Conservation (phyloP, 2,113 vertebrate species). For the Stegostoma tigrinum region DNA sequence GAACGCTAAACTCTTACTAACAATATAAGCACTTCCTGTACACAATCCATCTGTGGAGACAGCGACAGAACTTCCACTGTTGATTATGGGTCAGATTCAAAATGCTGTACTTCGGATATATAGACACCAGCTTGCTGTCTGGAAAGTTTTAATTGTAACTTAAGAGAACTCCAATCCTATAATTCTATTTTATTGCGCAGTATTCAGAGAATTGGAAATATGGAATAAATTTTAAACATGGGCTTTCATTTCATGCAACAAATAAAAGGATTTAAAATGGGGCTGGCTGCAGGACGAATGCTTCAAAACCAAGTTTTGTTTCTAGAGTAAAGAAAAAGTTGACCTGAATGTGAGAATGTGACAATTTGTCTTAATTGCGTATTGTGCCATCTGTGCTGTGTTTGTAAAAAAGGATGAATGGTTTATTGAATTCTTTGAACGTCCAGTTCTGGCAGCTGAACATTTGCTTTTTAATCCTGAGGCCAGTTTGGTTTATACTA, state of each 20-base stretch:
- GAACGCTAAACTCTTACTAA: slow-evolving; percentile 10
- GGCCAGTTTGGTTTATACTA: not conserved
- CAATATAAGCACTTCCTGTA: not conserved
- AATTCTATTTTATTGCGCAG: not conserved
- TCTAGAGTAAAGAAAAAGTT: not conserved
- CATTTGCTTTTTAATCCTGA: not conserved
- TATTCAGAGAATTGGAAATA: not conserved
- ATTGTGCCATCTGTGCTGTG: not conserved
- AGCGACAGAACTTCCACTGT: not conserved
- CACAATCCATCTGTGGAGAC: not conserved
- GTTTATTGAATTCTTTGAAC: not conserved
- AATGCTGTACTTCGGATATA: not conserved
- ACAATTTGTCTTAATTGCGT: not conserved
- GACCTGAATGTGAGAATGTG: not conserved
- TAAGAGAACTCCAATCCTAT: not conserved
- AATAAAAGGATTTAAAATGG: not conserved
- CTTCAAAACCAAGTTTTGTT: not conserved
- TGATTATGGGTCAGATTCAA: not conserved
- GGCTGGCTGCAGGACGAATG: too few species aligned
- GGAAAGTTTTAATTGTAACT: not conserved
- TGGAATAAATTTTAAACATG: not conserved
- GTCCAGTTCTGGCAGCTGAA: not conserved
- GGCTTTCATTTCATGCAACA: not conserved
- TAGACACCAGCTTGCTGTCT: not conserved
- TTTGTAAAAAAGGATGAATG: not conserved